These are phyloP conservation scores for Eucera pruinosa DNA, from an alignment of 2,888 invertebrate species.

Conservation along the genomic window DNA sequence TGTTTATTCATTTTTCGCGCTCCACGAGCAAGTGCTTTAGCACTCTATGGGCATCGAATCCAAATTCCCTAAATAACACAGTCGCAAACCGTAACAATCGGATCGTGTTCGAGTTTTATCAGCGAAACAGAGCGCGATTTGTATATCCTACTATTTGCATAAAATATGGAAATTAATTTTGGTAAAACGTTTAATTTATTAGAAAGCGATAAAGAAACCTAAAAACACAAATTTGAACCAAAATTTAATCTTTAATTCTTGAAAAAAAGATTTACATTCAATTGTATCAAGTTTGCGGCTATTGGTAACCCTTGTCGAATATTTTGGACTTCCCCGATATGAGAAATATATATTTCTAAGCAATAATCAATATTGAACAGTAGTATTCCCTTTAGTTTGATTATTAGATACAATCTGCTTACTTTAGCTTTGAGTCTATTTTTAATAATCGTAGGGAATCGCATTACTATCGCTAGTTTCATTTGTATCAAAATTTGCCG, in stretches of 20 bases:
- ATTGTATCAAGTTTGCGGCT: constrained; percentile 10
- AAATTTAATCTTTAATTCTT: constrained; percentile 3
- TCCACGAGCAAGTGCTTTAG: no score
- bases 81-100: no score
- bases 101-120: constrained; percentile 54
- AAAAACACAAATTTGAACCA: neutral
- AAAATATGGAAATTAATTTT: neutral
- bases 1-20: no score
- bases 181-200: neutral
- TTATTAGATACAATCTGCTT: neutral
- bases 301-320: constrained; percentile 39
- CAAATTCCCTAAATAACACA: no score
- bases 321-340: neutral
- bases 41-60: no score
- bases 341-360: neutral
- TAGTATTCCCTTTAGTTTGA: neutral
- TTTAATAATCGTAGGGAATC: neutral
- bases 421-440: neutral
- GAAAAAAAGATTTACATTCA: constrained; percentile 8
- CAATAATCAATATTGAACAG: neutral
- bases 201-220: neutral
- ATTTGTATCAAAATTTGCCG: constrained; percentile 24
- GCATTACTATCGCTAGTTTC: neutral
- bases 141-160: constrained; percentile 10
- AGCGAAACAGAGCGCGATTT: constrained; percentile 33